Evolutionary conservation across 2,888 invertebrate species (phyloP), one percentile per base, ranked within the genome.

Genomic region (Bellardia pandia): DNA sequence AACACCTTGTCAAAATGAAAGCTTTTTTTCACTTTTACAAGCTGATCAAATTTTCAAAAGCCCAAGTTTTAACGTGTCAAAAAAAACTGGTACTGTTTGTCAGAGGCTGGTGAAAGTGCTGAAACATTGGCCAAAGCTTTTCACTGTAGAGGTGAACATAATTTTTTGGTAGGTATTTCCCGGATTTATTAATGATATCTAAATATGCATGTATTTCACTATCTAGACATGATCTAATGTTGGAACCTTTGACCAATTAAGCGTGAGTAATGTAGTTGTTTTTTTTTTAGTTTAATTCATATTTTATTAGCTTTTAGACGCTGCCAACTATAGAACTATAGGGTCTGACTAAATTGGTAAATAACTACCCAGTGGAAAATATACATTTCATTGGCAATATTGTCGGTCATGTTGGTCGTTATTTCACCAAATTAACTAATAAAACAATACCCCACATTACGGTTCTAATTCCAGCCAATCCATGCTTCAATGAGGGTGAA

Each of bases 391-490:
- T 45, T 45, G 45, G 45, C 13, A 13, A 45, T 68, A 92, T 93
- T 56, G 90, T 90, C 1, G 92, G 92, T 1, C 48, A 88, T 0
- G 88, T 91, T 23, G 93, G 91, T 8, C 89, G 91, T 37, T 62
- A 90, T 51, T 93, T 90, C 77, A 86, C 77, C 14, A 30, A 85
- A 2, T 14, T 90, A n/a, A 90, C 92, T 5, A 90, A 90, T 14
- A 87, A 88, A 69, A 11, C 69, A 23, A 64, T 93, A 56, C 88
- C 90, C 13, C 91, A 91, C 3, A 89, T 93, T 8, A 93, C 93
- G 0, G 93, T 92, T 1, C 81, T 93, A 56, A 93, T 93, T 90
- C 93, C 93, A 7, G 93, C 92, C 0, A 91, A 91, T 75, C 92
- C 92, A 2, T 93, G 92, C 58, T 93, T 92, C 86, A 91, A 92